Percentiles rank a stretch among this genome's conserved stretches.
Conservation (phyloP, 2,797 vertebrate genomes). For the Pterois miles region DNA sequence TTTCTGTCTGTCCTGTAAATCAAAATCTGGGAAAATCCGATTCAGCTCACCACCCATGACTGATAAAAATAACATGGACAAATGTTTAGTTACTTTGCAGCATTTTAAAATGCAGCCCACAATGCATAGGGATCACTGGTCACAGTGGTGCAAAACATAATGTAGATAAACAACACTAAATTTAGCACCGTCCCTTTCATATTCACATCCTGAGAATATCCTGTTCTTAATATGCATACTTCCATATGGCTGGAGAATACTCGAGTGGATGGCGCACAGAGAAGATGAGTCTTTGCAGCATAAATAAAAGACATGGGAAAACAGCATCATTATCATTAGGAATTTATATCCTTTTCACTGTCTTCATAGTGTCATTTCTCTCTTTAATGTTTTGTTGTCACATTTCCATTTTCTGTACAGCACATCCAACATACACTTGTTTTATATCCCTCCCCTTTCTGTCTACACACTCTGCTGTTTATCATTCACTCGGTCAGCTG, state of each 20-base stretch:
- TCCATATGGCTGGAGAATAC: slow-evolving; percentile 37
- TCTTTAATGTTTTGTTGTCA: slow-evolving; percentile 31
- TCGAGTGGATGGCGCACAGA: slow-evolving; percentile 16
- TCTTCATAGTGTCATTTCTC: slow-evolving; percentile 21
- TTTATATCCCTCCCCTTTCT: slow-evolving; percentile 10
- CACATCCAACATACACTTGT: slow-evolving; percentile 17
- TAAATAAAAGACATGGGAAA: slow-evolving; percentile 46
- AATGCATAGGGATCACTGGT: neutral
- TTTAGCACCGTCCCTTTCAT: slow-evolving; percentile 33
- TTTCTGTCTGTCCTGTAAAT: neutral
- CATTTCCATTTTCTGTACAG: slow-evolving; percentile 11
- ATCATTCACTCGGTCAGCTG: neutral
- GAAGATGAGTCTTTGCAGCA: slow-evolving; percentile 20
- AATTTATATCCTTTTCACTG: slow-evolving; percentile 14
- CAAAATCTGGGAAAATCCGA: neutral
- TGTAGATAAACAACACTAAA: slow-evolving; percentile 38
- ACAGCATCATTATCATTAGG: slow-evolving; percentile 50
- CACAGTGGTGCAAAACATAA: slow-evolving; percentile 23
- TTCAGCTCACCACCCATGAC: neutral
- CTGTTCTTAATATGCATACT: slow-evolving; percentile 45
- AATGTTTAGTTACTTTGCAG: neutral
- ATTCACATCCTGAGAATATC: slow-evolving; percentile 44
- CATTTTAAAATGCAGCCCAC: slow-evolving; percentile 14
- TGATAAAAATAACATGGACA: neutral
- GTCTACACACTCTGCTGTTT: neutral